Conservation (phyloP, 2,888 invertebrate genomes). For the Acanthosepion pharaonis region DNA sequence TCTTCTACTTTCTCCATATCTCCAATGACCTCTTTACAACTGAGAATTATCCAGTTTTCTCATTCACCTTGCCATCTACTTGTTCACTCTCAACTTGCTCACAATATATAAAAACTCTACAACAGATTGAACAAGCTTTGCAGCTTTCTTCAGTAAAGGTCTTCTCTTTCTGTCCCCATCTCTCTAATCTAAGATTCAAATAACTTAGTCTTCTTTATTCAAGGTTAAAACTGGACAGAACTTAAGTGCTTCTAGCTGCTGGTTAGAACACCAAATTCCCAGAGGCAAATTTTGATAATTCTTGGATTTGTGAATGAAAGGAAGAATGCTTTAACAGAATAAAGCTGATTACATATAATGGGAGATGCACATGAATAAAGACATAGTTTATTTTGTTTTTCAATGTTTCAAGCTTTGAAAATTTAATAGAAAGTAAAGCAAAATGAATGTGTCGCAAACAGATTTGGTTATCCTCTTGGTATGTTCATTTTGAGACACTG, state of each 20-base stretch:
- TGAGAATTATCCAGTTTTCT: neutral
- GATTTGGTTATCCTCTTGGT: neutral
- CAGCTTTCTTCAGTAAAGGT: neutral
- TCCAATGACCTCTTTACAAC: slow-evolving; percentile 2
- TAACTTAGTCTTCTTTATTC: neutral
- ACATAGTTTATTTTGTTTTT: neutral
- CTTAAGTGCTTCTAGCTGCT: slow-evolving; percentile 33
- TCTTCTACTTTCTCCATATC: neutral
- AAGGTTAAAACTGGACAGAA: slow-evolving; percentile 7
- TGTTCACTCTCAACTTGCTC: neutral
- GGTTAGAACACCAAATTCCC: slow-evolving; percentile 33
- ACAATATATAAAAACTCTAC: slow-evolving; percentile 20
- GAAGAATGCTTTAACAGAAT: neutral
- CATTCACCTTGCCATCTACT: neutral
- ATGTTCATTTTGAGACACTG: neutral
- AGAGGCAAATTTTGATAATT: slow-evolving; percentile 16
- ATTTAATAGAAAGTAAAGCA: too few species aligned
- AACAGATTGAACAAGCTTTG: slow-evolving; percentile 6
- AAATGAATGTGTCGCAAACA: neutral
- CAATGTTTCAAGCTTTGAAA: neutral
- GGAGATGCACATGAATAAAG: neutral
- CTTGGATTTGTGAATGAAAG: neutral
- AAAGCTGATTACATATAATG: neutral
- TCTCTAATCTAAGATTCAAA: slow-evolving; percentile 22
- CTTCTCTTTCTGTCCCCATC: neutral